Conservation (phyloP, 1,140 invertebrate genomes). For the Drosophila arawakana region DNA sequence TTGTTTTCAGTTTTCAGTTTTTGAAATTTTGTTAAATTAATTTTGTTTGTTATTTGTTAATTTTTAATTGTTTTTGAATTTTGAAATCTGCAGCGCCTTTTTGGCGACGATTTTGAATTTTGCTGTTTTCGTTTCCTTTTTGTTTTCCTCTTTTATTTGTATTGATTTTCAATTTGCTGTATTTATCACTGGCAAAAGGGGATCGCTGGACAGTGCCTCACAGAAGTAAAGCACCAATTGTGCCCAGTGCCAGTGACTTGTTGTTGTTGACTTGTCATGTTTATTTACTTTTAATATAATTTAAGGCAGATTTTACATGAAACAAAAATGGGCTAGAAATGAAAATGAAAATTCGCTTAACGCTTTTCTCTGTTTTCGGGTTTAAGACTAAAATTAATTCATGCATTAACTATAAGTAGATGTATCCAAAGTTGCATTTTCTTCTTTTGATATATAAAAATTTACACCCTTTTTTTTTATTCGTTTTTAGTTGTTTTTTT, state of each 20-base stretch:
- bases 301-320: constrained; percentile 88
- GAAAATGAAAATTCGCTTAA: constrained; percentile 51
- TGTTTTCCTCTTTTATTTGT: constrained; percentile 33
- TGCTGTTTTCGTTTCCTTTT: constrained; percentile 46
- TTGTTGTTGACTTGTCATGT: constrained; percentile 71
- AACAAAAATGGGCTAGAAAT: constrained; percentile 85
- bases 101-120: constrained; percentile 73
- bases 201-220: neutral
- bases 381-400: constrained; percentile 48
- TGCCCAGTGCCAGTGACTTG: constrained; percentile 16
- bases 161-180: constrained; percentile 55
- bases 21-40: constrained; percentile 57
- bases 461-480: constrained; percentile 54
- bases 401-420: constrained; percentile 69
- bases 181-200: constrained; percentile 11
- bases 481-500: constrained; percentile 55
- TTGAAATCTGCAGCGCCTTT: constrained; percentile 66
- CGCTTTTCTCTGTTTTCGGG: constrained; percentile 21
- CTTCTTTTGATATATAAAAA: constrained; percentile 48
- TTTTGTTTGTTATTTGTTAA: constrained; percentile 38
- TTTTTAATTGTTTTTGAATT: constrained; percentile 58
- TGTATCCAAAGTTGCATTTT: constrained; percentile 69
- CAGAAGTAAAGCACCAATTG: neutral
- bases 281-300: constrained; percentile 83
- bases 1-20: constrained; percentile 17